Percentiles rank a stretch among this genome's conserved stretches.
phyloP scores from a whole-genome alignment of 1,140 invertebrate species.

The Bradysia coprophila region DNA sequence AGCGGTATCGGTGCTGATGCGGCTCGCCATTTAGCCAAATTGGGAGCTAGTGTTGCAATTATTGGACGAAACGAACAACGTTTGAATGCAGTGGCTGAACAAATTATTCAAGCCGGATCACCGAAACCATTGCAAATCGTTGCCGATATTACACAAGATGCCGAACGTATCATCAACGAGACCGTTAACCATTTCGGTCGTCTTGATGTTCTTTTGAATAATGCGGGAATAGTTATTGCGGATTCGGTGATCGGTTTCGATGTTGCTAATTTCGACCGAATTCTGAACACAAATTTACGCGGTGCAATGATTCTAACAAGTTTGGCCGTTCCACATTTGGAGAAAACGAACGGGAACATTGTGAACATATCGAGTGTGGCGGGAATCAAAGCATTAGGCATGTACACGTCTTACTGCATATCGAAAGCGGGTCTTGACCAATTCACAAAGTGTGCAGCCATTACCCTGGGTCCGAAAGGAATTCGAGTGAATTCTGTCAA shows the following conservation, averaged over 20 bases:
- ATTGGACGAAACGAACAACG: conserved; percentile 52
- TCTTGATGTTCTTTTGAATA: conserved; percentile 68
- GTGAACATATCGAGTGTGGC: conserved; percentile 84
- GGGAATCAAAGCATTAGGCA: conserved; percentile 59
- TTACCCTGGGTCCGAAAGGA: not conserved
- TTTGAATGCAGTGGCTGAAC: conserved; percentile 33
- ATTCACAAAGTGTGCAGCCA: conserved; percentile 35
- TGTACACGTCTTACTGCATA: conserved; percentile 63
- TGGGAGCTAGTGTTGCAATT: conserved; percentile 53
- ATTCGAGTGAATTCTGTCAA: not conserved
- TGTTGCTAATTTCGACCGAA: conserved; percentile 61
- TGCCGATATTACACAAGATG: conserved; percentile 49
- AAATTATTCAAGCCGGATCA: conserved; percentile 11
- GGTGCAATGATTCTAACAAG: conserved; percentile 54
- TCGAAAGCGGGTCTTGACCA: conserved; percentile 83
- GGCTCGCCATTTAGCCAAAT: conserved; percentile 52
- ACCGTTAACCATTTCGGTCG: conserved; percentile 50
- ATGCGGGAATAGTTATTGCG: conserved; percentile 65
- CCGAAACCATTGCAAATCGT: conserved; percentile 4
- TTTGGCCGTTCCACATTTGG: conserved; percentile 64
- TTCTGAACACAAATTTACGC: conserved; percentile 72
- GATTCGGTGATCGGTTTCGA: conserved; percentile 70
- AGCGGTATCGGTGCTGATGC: conserved; percentile 75
- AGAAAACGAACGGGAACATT: conserved; percentile 48
- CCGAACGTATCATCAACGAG: conserved; percentile 45